Percentiles rank a stretch among this genome's conserved stretches.
Evolutionary conservation across 2,113 vertebrate species (phyloP).

Genomic region (Atrichornis clamosus): DNA sequence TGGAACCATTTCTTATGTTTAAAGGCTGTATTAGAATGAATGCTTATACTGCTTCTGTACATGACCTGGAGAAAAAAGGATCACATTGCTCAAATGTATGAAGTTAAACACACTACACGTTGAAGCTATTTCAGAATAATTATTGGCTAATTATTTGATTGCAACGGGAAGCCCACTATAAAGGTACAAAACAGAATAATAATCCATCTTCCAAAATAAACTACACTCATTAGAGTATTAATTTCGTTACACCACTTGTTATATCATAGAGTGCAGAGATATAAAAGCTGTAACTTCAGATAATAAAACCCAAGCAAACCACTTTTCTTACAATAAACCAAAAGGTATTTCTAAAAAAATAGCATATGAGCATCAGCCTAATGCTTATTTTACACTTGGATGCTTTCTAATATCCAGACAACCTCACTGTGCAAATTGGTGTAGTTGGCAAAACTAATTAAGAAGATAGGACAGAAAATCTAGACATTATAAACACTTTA

Average conservation of each 20-base stretch:
- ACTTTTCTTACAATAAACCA: not conserved
- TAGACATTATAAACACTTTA: conserved; percentile 32
- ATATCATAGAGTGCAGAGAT: not conserved
- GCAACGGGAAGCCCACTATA: not conserved
- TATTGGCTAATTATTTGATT: not conserved
- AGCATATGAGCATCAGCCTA: conserved; percentile 2
- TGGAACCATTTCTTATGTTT: not conserved
- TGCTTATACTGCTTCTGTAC: not conserved
- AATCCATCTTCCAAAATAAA: not conserved
- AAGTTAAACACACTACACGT: not conserved
- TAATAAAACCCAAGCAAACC: not conserved
- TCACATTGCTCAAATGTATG: not conserved
- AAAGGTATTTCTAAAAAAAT: conserved; percentile 36
- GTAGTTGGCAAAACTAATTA: conserved; percentile 28
- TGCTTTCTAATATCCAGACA: conserved; percentile 42
- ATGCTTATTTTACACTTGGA: conserved; percentile 48
- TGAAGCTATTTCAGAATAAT: not conserved
- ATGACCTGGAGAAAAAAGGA: not conserved
- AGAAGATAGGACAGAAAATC: conserved; percentile 8
- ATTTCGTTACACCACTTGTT: not conserved
- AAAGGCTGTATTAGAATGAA: not conserved
- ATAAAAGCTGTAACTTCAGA: not conserved
- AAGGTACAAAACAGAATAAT: not conserved
- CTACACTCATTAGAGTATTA: not conserved
- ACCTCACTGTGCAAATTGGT: conserved; percentile 5